phyloP scores from a whole-genome alignment of 2,888 invertebrate genomes.

The Cataglyphis cursor region DNA sequence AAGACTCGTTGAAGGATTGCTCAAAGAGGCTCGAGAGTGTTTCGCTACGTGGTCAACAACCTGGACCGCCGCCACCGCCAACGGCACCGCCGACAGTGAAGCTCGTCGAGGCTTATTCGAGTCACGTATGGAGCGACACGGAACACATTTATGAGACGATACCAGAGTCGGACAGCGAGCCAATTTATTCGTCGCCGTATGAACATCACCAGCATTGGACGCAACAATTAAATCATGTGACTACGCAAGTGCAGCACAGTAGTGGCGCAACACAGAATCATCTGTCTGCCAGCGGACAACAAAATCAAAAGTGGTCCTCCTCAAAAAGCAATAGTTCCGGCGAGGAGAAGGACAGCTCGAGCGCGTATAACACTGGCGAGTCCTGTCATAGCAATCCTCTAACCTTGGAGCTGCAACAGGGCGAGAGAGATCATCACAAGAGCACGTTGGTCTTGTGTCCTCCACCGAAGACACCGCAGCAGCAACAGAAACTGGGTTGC shows the following conservation, averaged over 20 bases:
- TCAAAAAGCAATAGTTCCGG: conserved; percentile 87
- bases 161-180: conserved; percentile 89
- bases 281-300: conserved; percentile 2
- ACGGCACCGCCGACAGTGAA: conserved; percentile 82
- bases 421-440: conserved; percentile 85
- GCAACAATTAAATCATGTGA: conserved; percentile 63
- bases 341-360: conserved; percentile 90
- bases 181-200: conserved; percentile 90
- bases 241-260: conserved; percentile 34
- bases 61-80: conserved; percentile 84
- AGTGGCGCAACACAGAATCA: conserved; percentile 59
- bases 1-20: conserved; percentile 82
- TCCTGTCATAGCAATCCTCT: conserved; percentile 91
- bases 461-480: conserved; percentile 68
- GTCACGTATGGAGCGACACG: conserved; percentile 87
- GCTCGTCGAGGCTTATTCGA: conserved; percentile 82
- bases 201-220: conserved; percentile 84
- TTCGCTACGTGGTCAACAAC: conserved; percentile 74
- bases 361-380: conserved; percentile 92
- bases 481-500: conserved; percentile 72
- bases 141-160: conserved; percentile 91
- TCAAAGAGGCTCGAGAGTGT: conserved; percentile 80
- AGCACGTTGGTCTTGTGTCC: conserved; percentile 83
- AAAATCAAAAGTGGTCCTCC: conserved; percentile 79
- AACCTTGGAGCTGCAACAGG: conserved; percentile 87